Percentiles rank a stretch among this genome's conserved stretches.
These are phyloP conservation scores for Centrocercus urophasianus DNA, from an alignment of 2,113 vertebrate species.

Conservation along the genomic window DNA sequence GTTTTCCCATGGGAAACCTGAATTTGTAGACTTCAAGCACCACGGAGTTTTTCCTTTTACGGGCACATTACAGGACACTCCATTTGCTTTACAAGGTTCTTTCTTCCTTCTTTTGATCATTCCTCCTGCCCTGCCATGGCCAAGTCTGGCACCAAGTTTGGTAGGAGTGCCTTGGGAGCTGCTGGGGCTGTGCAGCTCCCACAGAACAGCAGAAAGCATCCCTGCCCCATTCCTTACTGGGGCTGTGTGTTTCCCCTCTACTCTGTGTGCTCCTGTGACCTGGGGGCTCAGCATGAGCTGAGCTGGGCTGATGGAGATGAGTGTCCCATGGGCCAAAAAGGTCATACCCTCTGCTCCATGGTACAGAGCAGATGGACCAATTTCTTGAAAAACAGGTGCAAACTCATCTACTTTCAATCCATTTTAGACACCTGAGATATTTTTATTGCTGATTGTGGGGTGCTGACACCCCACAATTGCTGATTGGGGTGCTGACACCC, in stretches of 20 bases:
- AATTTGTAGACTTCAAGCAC: conserved; percentile 25
- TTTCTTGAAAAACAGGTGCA: neutral
- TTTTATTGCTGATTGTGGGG: neutral
- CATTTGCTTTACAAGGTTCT: neutral
- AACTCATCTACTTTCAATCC: neutral
- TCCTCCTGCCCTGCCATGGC: neutral
- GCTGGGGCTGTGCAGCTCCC: neutral
- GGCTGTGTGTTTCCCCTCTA: neutral
- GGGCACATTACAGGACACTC: neutral
- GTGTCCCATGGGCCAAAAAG: neutral
- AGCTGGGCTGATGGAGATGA: neutral
- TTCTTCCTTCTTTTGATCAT: neutral
- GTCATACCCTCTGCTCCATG: accelerated
- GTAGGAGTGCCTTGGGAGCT: neutral
- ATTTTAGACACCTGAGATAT: neutral
- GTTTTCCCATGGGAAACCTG: conserved; percentile 23
- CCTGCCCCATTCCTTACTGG: accelerated
- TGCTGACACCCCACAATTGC: too few species aligned
- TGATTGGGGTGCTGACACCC: neutral
- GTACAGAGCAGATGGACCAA: neutral
- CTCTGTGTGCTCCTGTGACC: too few species aligned
- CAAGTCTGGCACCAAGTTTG: neutral
- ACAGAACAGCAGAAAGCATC: neutral
- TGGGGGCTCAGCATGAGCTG: neutral
- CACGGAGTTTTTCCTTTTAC: neutral